Base-by-base conservation (phyloP, 2,113 vertebrate genomes). In the Centrocercus urophasianus region DNA sequence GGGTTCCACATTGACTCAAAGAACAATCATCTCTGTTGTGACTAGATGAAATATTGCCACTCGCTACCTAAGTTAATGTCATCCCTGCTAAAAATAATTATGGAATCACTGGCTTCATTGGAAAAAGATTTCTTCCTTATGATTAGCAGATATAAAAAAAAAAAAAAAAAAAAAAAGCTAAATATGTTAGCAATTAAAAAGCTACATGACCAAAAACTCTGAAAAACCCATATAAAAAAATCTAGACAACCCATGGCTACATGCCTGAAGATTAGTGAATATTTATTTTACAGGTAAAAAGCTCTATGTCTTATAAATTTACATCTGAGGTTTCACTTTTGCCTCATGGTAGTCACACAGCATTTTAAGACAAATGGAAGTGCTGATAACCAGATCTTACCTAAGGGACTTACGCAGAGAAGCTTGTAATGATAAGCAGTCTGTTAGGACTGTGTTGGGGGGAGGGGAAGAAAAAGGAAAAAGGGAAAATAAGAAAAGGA, bases 371-470 rank as follows among this genome's bases (percentile, higher is more conserved):
- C 21, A 65, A 64, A 78, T 57, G 34, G 45, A 86, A 74, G 14
- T 0, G 0, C 36, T 81, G 43, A 13, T 79, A 70, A 80, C 16
- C 69, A 25, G 28, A 50, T 57, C 7, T 82, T 52, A 28, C 42
- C 13, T 65, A 78, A 57, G 45, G 81, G 73, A 34, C 20, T 8
- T 50, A 27, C 11, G 60, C 42, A 82, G 66, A 84, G 27, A 25
- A 42, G 7, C 10, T 6, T 48, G 14, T 48, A 40, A 65, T 0
- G 0, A 9, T 47, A 61, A 57, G 10, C 20, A 0, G 1, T 32
- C 43, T 54, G 32, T 43, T 86, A 77, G 32, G 45, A 75, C 74
- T 61, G 18, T 0, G 25, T 14, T 27, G 7, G 25, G 50, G 48
- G 9, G 19, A 42, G 14, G 14, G 10, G 19, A 47, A 47, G 19